Base-by-base conservation (phyloP, 1,140 invertebrate species). In the Carposina sasakii region DNA sequence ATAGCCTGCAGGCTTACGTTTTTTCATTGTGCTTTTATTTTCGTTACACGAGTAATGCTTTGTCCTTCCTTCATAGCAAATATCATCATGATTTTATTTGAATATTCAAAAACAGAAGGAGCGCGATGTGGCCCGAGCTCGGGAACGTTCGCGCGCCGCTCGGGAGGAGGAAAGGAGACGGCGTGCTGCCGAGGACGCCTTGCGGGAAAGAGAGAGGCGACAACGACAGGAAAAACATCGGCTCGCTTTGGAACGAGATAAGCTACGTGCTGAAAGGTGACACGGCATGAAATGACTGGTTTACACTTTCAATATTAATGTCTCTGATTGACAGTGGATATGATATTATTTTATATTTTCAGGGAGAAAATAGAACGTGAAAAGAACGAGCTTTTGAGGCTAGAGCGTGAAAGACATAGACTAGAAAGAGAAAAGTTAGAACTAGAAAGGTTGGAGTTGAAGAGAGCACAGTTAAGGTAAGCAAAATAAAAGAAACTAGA, bases 401-500 rank as follows among this genome's bases (percentile, higher is more conserved):
- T 96, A 40, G 94, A 96, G 74, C 87, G 93, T 3, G 94, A 96
- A 70, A 86, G 92, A 24, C 92, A 95, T 67, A 89, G 91, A 50
- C 64, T 94, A 33, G 94, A 96, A 75, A 83, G 94, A 13, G 94
- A 96, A 60, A 92, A 93, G 67, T 81, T 96, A 17, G 94, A 95
- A 67, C 83, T 93, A 39, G 94, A 96, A 61, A 89, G 92, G 59
- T 87, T 95, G 54, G 94, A 96, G 67, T 70, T 95, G 28, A 92
- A 94, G 69, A 87, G 93, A 30, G 91, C 91, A 59, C 91, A 93
- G 61, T 85, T 92, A 81, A 88, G 88, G 87, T 89, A 76, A 68
- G 64, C n/a, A n/a, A n/a, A n/a, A n/a, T n/a, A n/a, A n/a, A n/a
- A n/a, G n/a, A n/a, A n/a, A n/a, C n/a, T n/a, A n/a, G n/a, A n/a